Evolutionary conservation across 2,113 vertebrate genomes (phyloP).

Genomic region (Chaetodon auriga): DNA sequence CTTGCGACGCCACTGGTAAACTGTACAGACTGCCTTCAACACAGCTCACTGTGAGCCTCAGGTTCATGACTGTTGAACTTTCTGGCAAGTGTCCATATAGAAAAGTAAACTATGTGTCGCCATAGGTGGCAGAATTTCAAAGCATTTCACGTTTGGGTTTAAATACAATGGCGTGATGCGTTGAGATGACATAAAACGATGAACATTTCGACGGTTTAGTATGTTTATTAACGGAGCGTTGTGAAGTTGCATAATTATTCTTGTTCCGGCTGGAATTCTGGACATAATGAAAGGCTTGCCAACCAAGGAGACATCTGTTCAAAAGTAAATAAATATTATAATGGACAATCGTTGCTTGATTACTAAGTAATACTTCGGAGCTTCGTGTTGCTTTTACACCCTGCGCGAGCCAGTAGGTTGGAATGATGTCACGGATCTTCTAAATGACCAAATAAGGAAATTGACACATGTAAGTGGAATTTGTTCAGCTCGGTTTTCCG

Average conservation of each 20-base stretch:
- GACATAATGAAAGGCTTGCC: too few relatives aligned
- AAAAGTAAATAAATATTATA: background rate
- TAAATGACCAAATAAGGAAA: slow-evolving; percentile 73
- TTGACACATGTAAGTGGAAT: slow-evolving; percentile 29
- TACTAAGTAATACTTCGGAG: background rate
- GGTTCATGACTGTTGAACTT: background rate
- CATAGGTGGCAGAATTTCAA: background rate
- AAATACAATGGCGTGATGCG: background rate
- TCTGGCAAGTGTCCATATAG: background rate
- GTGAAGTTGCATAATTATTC: too few relatives aligned
- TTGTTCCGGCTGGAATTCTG: too few relatives aligned
- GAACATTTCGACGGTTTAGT: background rate
- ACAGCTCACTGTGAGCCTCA: background rate
- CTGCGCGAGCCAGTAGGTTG: background rate
- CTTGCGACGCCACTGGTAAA: too few relatives aligned
- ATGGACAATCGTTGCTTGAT: background rate
- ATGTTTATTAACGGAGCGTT: background rate
- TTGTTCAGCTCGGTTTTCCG: background rate
- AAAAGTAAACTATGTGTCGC: slow-evolving; percentile 7
- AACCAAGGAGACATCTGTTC: too few relatives aligned
- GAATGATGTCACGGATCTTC: slow-evolving; percentile 47
- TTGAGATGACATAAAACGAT: too few relatives aligned
- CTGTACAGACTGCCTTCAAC: too few relatives aligned
- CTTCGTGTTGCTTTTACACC: slow-evolving; percentile 10
- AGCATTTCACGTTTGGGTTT: background rate